Conservation (phyloP, 2,797 vertebrate genomes). For the Thamnophis elegans region DNA sequence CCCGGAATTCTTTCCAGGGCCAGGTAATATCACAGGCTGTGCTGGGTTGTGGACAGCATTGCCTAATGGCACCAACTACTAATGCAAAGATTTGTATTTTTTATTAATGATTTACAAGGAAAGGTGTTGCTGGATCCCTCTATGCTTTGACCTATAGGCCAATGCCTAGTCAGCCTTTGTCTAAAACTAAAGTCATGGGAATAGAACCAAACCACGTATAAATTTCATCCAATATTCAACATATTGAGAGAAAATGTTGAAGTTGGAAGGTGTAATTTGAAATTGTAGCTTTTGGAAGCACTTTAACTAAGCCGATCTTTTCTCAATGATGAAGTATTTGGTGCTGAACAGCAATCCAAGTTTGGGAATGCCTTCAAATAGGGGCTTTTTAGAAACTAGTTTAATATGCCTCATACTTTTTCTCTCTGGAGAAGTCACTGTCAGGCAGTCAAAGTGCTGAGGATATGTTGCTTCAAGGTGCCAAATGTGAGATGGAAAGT, state of each 20-base stretch:
- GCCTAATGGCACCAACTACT: not conserved
- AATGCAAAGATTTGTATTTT: not conserved
- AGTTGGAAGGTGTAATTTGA: not conserved
- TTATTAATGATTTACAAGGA: not conserved
- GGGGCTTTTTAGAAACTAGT: not conserved
- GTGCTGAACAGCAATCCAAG: not conserved
- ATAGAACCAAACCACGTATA: not conserved
- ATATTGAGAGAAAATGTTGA: not conserved
- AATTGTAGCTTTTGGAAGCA: not conserved
- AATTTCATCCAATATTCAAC: not conserved
- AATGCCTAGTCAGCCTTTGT: not conserved
- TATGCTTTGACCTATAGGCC: not conserved
- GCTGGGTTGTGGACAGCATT: not conserved
- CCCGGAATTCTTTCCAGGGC: not conserved
- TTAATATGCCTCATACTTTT: not conserved
- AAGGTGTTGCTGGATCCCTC: not conserved
- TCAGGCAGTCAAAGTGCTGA: not conserved
- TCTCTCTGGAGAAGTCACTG: not conserved
- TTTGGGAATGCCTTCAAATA: not conserved
- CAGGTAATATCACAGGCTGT: not conserved
- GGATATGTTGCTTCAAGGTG: not conserved
- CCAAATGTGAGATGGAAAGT: not conserved
- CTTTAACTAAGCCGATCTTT: not conserved
- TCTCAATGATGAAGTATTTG: not conserved
- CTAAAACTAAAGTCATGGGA: not conserved